Conservation (phyloP, 2,797 vertebrate genomes). For the Pseudochirops corinnae region DNA sequence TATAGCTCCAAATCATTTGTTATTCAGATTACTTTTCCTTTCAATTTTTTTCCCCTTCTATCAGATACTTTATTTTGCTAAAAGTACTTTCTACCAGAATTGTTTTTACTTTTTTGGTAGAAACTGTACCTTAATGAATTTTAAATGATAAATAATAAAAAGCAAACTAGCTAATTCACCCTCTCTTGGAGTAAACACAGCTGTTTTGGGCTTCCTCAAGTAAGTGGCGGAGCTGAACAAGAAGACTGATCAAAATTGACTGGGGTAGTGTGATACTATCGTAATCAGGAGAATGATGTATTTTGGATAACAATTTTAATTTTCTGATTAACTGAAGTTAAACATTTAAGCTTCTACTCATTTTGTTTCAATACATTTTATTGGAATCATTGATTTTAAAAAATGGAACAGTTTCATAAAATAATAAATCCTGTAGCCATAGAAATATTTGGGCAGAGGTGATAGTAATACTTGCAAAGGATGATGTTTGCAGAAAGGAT, state of each 20-base stretch:
- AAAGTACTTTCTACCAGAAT: not conserved
- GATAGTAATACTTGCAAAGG: not conserved
- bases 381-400: not conserved
- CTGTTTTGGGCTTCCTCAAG: conserved; percentile 45
- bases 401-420: not conserved
- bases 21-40: not conserved
- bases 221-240: conserved; percentile 42
- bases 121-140: not conserved
- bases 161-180: conserved; percentile 39
- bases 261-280: conserved; percentile 18
- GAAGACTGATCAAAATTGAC: conserved; percentile 56
- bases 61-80: not conserved
- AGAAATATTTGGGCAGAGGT: not conserved
- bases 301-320: conserved; percentile 46
- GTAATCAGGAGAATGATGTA: not conserved
- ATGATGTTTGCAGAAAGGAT: not conserved
- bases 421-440: not conserved
- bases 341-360: conserved; percentile 7
- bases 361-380: not conserved
- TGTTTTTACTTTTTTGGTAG: not conserved
- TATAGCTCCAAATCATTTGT: not conserved
- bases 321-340: conserved; percentile 56
- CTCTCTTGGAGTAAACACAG: conserved; percentile 63
- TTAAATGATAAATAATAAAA: conserved; percentile 48
- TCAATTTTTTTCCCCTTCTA: not conserved